Conservation (phyloP, 2,113 vertebrate genomes). For the Hippolais icterina region DNA sequence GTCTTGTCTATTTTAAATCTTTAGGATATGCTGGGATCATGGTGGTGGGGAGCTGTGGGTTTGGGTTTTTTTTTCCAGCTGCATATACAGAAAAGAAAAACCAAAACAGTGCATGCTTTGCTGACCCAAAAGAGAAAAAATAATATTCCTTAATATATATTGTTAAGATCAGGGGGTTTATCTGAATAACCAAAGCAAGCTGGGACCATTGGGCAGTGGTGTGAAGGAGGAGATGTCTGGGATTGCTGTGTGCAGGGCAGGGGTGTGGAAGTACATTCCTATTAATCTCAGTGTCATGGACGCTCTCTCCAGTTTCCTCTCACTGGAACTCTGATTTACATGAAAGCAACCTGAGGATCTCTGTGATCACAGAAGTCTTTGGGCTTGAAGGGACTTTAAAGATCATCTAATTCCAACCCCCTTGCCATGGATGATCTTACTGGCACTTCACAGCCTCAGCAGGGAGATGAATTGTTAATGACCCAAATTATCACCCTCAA, state of each 20-base stretch:
- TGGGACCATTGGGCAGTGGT: background rate
- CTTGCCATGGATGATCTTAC: background rate
- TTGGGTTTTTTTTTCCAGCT: background rate
- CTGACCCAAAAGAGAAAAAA: background rate
- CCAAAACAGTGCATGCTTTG: background rate
- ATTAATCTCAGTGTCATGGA: background rate
- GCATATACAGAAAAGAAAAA: background rate
- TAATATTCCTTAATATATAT: background rate
- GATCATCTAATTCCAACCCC: background rate
- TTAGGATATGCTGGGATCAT: background rate
- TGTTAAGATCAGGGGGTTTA: background rate
- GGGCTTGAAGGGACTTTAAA: background rate
- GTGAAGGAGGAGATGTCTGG: background rate
- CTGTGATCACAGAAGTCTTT: background rate
- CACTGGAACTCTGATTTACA: background rate
- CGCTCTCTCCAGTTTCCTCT: background rate
- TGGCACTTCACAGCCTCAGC: background rate
- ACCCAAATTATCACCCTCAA: background rate
- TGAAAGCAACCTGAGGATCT: background rate
- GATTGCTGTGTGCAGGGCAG: background rate
- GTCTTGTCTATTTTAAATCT: background rate
- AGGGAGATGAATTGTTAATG: background rate
- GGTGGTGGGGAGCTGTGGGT: background rate
- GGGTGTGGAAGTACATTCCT: background rate
- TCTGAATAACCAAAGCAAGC: background rate